A percentile compares a stretch with the other conserved stretches of the same genome.
These are phyloP conservation scores for Cordilura impudica DNA, from an alignment of 2,888 invertebrate genomes.

Conservation along the genomic window DNA sequence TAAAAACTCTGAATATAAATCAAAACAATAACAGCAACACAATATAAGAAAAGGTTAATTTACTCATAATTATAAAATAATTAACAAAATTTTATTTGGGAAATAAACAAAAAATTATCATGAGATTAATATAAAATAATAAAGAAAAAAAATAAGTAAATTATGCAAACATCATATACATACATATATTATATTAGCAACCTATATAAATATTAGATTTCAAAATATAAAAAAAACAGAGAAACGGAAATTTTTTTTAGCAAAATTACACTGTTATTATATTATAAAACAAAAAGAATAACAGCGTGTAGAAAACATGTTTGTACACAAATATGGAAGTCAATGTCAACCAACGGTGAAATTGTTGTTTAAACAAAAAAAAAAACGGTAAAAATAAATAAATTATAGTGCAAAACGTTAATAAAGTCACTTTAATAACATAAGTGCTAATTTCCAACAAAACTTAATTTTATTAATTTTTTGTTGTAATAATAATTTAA, in stretches of 20 bases:
- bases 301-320: conserved; percentile 52
- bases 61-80: neutral
- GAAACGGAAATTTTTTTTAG: conserved; percentile 10
- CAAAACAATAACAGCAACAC: neutral
- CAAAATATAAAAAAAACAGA: conserved; percentile 29
- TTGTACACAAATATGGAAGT: conserved; percentile 55
- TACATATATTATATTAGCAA: conserved; percentile 3
- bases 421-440: neutral
- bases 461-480: neutral
- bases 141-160: conserved; percentile 3
- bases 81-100: conserved; percentile 34
- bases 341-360: conserved; percentile 62
- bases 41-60: conserved; percentile 7
- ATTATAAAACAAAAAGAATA: conserved; percentile 18
- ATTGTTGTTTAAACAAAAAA: conserved; percentile 45
- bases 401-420: neutral
- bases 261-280: neutral
- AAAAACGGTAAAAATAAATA: conserved; percentile 6
- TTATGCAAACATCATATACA: conserved; percentile 58
- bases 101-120: neutral
- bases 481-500: neutral
- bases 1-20: neutral
- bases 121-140: neutral
- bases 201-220: neutral
- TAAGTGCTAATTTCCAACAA: neutral